A percentile compares a stretch with the other conserved stretches of the same genome.
Evolutionary conservation across 1,140 invertebrate species (phyloP).

Genomic region (Drosophila virilis): DNA sequence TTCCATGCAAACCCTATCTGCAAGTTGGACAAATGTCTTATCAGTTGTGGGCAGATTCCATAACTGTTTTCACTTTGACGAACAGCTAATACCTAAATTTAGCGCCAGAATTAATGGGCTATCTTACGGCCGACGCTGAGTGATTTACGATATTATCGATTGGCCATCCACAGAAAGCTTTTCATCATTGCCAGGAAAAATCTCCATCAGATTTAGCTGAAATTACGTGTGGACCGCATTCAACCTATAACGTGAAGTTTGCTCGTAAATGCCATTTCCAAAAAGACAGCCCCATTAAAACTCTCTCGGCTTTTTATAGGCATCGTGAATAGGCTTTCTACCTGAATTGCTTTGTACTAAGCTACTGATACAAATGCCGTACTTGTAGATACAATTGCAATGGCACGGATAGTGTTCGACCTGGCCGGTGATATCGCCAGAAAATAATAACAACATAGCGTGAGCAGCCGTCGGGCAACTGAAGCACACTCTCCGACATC

Average conservation of each 20-base stretch:
- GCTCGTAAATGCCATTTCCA: too few species aligned
- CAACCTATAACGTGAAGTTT: too few species aligned
- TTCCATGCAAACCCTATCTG: constrained; percentile 29
- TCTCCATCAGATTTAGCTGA: too few species aligned
- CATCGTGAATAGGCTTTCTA: neutral
- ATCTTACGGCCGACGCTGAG: neutral
- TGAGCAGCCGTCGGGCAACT: constrained; percentile 38
- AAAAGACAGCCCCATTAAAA: neutral
- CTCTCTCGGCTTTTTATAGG: neutral
- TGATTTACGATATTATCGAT: neutral
- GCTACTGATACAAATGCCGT: constrained; percentile 22
- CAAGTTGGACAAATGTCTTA: constrained; percentile 23
- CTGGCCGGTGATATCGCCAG: constrained; percentile 40
- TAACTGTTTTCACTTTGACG: constrained; percentile 6
- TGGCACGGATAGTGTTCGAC: constrained; percentile 16
- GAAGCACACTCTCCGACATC: neutral
- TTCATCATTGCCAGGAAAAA: neutral
- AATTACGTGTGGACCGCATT: too few species aligned
- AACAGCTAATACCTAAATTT: constrained; percentile 3
- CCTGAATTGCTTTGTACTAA: constrained; percentile 9
- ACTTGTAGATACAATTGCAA: constrained; percentile 41
- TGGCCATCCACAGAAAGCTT: neutral
- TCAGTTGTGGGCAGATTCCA: constrained; percentile 23
- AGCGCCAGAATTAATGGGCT: neutral
- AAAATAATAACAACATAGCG: constrained; percentile 47